Evolutionary conservation across 2,888 invertebrate genomes (phyloP), one percentile per base, ranked within the genome.

Genomic region (Ophion obscuratus): DNA sequence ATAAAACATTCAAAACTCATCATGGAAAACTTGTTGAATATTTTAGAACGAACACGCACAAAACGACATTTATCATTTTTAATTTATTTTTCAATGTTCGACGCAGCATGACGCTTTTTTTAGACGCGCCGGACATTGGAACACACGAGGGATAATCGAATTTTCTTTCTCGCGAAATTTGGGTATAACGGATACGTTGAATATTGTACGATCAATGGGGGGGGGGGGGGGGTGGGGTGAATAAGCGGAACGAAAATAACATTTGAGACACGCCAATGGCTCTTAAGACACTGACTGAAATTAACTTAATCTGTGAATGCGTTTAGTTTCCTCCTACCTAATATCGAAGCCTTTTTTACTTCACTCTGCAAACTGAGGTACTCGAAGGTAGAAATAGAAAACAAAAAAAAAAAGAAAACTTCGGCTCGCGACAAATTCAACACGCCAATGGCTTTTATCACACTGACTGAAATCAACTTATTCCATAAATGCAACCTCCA

Each of bases 301-400:
- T 70, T 70, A 76, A 76, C 76, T 73, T 57, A 77, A n/a, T 59
- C 62, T 2, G 68, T n/a, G 20, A 66, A 79, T 67, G 70, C 59
- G 70, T 78, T 68, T 53, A 66, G 68, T 79, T 59, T 53, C 81
- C 31, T 73, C 24, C 9, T 27, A 40, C 77, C 81, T 66, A 53
- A 59, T 64, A 77, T 81, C 64, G 66, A 84, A 70, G 80, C 40
- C 59, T 82, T n/a, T 84, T 83, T 74, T 87, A 88, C 87, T 89
- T 88, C 79, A 84, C 84, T 89, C 88, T 89, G 89, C 87, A 84
- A 88, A 73, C 83, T 17, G 61, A 17, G 70, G 9, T 20, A 53
- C 14, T 70, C 53, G 7, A 53, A 70, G 47, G 24, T 59, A 53
- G 14, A n/a, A 84, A 73, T 78, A 86, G 59, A 79, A 82, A 62